phyloP scores from a whole-genome alignment of 2,797 vertebrate genomes.

The Anguilla megastoma region DNA sequence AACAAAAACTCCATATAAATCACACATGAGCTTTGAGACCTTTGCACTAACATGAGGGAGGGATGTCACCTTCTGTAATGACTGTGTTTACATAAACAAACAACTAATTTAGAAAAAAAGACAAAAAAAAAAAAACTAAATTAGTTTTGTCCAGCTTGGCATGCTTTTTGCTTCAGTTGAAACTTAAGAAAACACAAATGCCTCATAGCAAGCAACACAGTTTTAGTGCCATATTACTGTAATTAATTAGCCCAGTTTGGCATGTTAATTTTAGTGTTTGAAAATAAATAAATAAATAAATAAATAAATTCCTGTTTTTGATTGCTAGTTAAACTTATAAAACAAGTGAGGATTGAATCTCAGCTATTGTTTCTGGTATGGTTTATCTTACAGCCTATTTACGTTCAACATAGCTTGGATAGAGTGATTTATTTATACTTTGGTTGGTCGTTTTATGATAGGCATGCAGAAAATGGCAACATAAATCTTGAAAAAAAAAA shows the following conservation, averaged over 20 bases:
- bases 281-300: not conserved
- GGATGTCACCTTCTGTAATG: not conserved
- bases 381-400: not conserved
- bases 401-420: not conserved
- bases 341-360: not conserved
- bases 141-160: not conserved
- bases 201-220: not conserved
- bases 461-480: not conserved
- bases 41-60: not conserved
- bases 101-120: not conserved
- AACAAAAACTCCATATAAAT: too few species aligned
- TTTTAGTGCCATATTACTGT: not conserved
- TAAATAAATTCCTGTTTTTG: not conserved
- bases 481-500: conserved; percentile 1
- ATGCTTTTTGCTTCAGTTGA: not conserved
- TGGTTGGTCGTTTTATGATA: not conserved
- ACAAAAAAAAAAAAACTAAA: too few species aligned
- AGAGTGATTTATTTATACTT: not conserved
- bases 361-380: not conserved
- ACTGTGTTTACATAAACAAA: not conserved
- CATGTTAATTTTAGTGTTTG: not conserved
- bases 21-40: too few species aligned
- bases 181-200: not conserved
- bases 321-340: not conserved
- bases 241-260: not conserved